Percentiles rank a stretch among this genome's conserved stretches.
Conservation (phyloP, 1,140 invertebrate species). For the Physella acuta region DNA sequence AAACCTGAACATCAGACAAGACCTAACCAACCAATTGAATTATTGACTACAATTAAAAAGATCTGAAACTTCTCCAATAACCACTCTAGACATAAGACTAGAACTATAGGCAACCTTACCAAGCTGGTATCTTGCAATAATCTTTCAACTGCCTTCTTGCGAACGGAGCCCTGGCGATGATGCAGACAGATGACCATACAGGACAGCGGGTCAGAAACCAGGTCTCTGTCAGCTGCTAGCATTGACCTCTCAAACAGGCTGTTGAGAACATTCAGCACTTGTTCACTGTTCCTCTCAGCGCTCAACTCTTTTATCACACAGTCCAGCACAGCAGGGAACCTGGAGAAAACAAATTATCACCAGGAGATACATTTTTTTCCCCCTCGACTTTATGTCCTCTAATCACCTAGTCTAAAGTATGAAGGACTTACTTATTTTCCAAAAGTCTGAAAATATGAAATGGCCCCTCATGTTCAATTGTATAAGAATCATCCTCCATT, state of each 20-base stretch:
- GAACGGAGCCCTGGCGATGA: conserved; percentile 38
- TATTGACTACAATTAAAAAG: no score
- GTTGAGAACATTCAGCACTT: neutral
- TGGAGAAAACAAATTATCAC: neutral
- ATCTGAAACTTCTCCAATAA: no score
- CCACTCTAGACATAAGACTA: no score
- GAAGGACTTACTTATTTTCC: conserved; percentile 22
- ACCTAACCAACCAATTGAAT: no score
- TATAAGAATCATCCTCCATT: conserved; percentile 17
- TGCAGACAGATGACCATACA: conserved; percentile 46
- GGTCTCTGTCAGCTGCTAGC: conserved; percentile 40
- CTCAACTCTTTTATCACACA: neutral
- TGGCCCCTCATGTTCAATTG: neutral
- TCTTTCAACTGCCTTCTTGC: conserved; percentile 42
- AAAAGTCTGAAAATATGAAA: conserved; percentile 18
- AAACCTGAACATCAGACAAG: no score
- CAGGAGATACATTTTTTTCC: neutral
- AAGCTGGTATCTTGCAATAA: conserved; percentile 38
- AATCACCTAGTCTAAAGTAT: no score
- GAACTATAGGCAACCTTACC: no score
- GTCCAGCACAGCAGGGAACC: neutral
- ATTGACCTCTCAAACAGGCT: conserved; percentile 33
- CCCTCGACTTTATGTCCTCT: no score
- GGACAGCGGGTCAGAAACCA: conserved; percentile 37
- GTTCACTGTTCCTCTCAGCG: neutral